Base-by-base conservation (phyloP, 2,888 invertebrate genomes). In the Synanthedon vespiformis region DNA sequence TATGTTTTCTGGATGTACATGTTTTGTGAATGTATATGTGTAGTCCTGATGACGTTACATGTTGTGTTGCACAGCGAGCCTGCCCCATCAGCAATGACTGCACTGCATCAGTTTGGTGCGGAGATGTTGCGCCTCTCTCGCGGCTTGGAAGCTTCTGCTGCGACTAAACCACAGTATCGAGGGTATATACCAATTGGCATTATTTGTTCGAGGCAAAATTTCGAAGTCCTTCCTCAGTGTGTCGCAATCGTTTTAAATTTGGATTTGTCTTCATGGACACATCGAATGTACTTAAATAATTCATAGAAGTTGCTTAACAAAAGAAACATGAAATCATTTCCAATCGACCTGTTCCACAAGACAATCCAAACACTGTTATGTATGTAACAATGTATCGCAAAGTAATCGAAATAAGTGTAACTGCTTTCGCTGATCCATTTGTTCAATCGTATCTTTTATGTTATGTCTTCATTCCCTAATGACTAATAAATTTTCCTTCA, bases 111-210 rank as follows among this genome's bases (percentile, higher is more conserved):
- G 72, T 95, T 95, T 74, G 95, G 95, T 53, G 93, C 94, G 41
- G 94, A 95, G 89, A 94, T 95, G 94, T 88, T 95, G 65, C 93
- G 94, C 69, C 88, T 95, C 40, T 94, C 94, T 27, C 89, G 94
- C 58, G 94, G 95, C 57, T 85, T 95, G 64, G 94, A 94, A 80
- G 93, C 93, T 58, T 93, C 93, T 55, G 85, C 86, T 63, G 83
- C 78, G 59, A 74, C 77, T 64, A 85, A 85, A 80, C 78, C 83
- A 65, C 79, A 81, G 58, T 76, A 71, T 70, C 77, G 74, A 84
- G 86, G 86, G 86, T 87, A 86, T 75, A 67, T 34, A 66, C 55
- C 58, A 70, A 82, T 79, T 80, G 76, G 83, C 83, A 75, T 72
- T 66, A 69, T 70, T 74, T 69, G 69, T 72, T 67, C 18, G 71